Evolutionary conservation across 2,797 vertebrate genomes (phyloP).

Genomic region (Rhinoraja longicauda): DNA sequence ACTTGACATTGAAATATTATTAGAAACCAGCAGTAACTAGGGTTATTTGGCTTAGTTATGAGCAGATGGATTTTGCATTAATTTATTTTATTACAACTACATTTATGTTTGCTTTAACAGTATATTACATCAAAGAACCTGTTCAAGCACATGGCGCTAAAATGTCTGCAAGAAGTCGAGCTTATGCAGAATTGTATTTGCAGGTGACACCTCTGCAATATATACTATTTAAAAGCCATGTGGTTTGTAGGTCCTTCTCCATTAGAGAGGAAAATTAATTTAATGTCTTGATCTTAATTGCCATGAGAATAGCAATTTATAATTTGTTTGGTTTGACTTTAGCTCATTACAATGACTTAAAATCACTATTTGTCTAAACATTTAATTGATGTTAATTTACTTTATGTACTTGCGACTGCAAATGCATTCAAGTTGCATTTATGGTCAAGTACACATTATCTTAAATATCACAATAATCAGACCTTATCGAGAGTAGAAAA

Average conservation of each 20-base stretch:
- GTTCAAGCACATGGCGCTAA: not conserved
- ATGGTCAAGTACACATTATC: not conserved
- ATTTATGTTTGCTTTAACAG: not conserved
- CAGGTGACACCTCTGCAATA: not conserved
- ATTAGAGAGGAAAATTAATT: not conserved
- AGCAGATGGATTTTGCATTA: not conserved
- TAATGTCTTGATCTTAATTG: not conserved
- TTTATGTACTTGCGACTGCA: not conserved
- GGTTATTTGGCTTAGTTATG: not conserved
- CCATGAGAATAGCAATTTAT: not conserved
- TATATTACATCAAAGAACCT: not conserved
- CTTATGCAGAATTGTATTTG: not conserved
- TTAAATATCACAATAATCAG: not conserved
- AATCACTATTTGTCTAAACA: not conserved
- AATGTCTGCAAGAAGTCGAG: not conserved
- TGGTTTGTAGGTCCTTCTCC: not conserved
- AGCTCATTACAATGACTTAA: not conserved
- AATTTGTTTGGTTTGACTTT: not conserved
- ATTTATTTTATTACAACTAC: slow-evolving; percentile 1
- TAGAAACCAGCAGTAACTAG: not conserved
- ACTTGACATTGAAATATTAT: not conserved
- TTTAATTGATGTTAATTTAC: not conserved
- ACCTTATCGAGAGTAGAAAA: not conserved
- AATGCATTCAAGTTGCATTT: not conserved
- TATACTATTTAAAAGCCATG: not conserved